Evolutionary conservation across 2,797 vertebrate species (phyloP), one percentile per base, ranked within the genome.

Genomic region (Manis crassicaudata): DNA sequence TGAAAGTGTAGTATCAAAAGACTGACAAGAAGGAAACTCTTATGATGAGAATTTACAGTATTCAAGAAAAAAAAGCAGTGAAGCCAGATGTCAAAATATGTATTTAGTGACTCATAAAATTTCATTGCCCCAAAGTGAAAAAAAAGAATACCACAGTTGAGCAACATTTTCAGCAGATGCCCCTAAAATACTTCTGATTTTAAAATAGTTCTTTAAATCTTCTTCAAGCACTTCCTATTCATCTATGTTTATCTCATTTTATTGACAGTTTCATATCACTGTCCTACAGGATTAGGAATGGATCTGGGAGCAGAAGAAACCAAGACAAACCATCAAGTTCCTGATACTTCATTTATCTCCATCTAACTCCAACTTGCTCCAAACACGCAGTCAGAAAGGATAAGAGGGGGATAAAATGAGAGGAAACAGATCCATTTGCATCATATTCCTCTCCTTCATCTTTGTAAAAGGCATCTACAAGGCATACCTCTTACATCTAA

Each of bases 41-140:
- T 50, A 43, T 96, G 96, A 95, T 96, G 92, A 96, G 73, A 93
- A 97, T 97, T 97, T 97, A 93, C 89, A 98, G 91, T 40, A 94
- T 82, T 96, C 76, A 56, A 83, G 93, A 94, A 95, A 84, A 90
- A 97, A 94, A 97, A 92, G 91, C 50, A 81, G 96, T 89, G 93
- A 98, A 97, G 67, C 72, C 94, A 98, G 98, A 98, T 98, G 95
- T 94, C 97, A 98, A 98, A 97, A 93, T 97, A 97, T 96, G 92
- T 96, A 98, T 97, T 97, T 97, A 98, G 98, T 96, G 90, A 97
- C 97, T 97, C 96, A 97, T 94, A 92, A 94, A 98, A 97, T 77
- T 98, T 93, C 93, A 98, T 92, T 95, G 96, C 43, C 95, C 73
- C 70, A 1, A 27, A 83, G 95, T 96, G 82, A 94, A 96, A 88